Evolutionary conservation across 2,797 vertebrate species (phyloP), one percentile per base, ranked within the genome.

Genomic region (Sandelia bainsii): DNA sequence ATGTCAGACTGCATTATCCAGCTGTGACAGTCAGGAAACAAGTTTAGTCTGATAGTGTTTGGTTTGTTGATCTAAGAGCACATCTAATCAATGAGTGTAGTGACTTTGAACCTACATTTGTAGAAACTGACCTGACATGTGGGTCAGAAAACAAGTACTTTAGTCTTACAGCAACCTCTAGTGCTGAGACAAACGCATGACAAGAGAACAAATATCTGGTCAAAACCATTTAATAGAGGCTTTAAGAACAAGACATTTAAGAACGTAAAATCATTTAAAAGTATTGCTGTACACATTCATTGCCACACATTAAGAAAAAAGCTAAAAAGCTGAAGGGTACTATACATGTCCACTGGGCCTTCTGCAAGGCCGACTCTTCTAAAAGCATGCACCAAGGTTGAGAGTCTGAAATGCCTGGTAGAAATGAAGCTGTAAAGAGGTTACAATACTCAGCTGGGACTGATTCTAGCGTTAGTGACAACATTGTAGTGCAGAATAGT

Each of bases 181-280:
- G 83, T 83, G 89, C 53, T 8, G 3, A 40, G 0, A 0, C 17
- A 14, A 3, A 40, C 0, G 0, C 13, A 68, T 9, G 4, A 66
- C 73, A 53, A 4, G 19, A 2, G 0, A 53, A 2, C 17, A 44
- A 0, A 8, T 0, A 16, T 81, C 56, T 82, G 67, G 65, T 84
- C 17, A 23, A 62, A 68, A 39, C 69, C 79, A 89, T 92, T 91
- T 92, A 92, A 82, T 87, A 85, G 9, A 84, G 2, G 23, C 59
- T 74, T 77, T 66, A 84, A 79, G 23, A 68, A 82, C 25, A 73
- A 59, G 2, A 81, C 52, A 80, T n/a, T 68, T 44, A 60, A 59
- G n/a, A 66, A 50, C 2, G 17, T 65, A 83, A 81, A 83, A 81
- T 0, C 11, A 8, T n/a, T 69, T 58, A 42, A 84, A 79, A 72